Evolutionary conservation across 2,888 invertebrate species (phyloP).

Genomic region (Autographa pulchrina): DNA sequence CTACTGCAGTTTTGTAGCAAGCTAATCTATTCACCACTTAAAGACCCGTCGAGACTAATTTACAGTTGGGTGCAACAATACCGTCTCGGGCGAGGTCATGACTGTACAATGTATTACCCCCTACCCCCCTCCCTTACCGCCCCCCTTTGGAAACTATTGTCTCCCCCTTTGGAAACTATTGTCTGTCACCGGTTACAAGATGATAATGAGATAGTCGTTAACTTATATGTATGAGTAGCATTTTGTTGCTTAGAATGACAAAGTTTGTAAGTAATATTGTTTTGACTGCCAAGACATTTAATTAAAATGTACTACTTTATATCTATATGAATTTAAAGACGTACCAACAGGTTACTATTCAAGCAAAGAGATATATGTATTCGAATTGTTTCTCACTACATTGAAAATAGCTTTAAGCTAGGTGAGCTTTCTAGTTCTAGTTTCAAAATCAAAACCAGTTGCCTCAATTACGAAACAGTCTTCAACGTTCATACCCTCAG

Average conservation of each 20-base stretch:
- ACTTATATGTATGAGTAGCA: neutral
- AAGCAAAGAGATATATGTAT: no score
- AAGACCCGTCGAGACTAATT: neutral
- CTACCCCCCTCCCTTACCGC: neutral
- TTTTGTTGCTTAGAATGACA: neutral
- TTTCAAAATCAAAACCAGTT: neutral
- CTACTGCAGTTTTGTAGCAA: neutral
- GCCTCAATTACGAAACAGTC: neutral
- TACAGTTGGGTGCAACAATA: conserved; percentile 1
- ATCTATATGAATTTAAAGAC: no score
- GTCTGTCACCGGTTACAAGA: conserved; percentile 4
- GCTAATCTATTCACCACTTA: conserved; percentile 1
- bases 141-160: neutral
- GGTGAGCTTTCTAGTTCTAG: no score
- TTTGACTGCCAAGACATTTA: neutral
- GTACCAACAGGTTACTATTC: no score
- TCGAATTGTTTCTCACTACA: no score
- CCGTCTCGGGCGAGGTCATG: neutral
- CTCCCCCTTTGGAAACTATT: neutral
- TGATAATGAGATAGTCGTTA: conserved; percentile 1
- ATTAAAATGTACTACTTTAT: no score
- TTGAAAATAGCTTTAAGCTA: no score
- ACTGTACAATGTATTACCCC: neutral
- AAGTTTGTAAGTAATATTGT: neutral
- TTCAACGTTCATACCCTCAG: neutral